These are phyloP conservation scores for Agelastica alni DNA, from an alignment of 2,888 invertebrate genomes.

Conservation along the genomic window DNA sequence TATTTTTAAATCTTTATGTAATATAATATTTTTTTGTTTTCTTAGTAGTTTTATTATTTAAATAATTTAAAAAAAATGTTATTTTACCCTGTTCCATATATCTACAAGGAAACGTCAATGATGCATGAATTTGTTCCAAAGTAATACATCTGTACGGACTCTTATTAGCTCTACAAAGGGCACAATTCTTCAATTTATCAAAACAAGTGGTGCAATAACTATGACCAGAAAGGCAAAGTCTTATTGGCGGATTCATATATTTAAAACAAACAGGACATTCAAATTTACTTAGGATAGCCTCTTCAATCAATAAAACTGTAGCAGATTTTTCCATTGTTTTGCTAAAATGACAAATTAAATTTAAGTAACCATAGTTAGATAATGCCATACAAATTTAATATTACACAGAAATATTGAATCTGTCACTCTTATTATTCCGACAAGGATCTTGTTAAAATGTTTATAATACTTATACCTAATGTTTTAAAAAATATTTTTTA, in stretches of 20 bases:
- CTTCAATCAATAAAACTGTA: no score
- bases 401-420: no score
- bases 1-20: no score
- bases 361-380: no score
- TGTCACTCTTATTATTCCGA: no score
- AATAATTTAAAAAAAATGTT: not conserved
- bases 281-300: slow-evolving; percentile 19
- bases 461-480: no score
- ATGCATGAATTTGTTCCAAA: slow-evolving; percentile 20
- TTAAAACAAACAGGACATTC: slow-evolving; percentile 43
- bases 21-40: not conserved
- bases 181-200: slow-evolving; percentile 28
- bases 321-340: no score
- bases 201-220: slow-evolving; percentile 41
- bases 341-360: no score
- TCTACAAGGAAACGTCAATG: slow-evolving; percentile 36
- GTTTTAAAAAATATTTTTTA: no score
- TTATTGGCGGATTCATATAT: slow-evolving; percentile 40
- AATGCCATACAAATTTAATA: no score
- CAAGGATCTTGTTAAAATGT: no score
- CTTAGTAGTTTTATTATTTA: not conserved
- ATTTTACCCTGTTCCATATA: slow-evolving; percentile 28
- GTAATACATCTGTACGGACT: slow-evolving; percentile 18
- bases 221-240: slow-evolving; percentile 42
- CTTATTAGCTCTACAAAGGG: slow-evolving; percentile 30